Conservation (phyloP, 2,797 vertebrate genomes). For the Sandelia bainsii region DNA sequence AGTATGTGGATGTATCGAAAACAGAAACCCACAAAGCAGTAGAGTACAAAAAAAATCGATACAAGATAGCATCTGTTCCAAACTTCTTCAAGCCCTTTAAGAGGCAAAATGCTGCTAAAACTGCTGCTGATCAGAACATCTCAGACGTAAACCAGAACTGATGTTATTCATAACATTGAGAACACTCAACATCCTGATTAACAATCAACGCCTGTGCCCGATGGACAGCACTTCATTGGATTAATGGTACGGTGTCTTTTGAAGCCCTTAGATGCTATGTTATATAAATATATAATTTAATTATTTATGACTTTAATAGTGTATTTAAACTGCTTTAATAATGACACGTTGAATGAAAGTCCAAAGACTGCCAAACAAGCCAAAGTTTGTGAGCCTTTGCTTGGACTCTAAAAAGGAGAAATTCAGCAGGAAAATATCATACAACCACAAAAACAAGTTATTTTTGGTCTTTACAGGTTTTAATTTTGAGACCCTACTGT, state of each 20-base stretch:
- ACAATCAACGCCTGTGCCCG: constrained; percentile 19
- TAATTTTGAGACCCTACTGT: background rate
- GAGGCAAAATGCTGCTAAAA: constrained; percentile 39
- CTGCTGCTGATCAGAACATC: constrained; percentile 23
- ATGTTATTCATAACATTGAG: constrained; percentile 29
- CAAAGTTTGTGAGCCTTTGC: too few species aligned
- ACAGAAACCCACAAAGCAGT: constrained; percentile 87
- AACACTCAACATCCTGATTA: constrained; percentile 14
- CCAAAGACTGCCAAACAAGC: background rate
- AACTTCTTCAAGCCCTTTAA: constrained; percentile 70
- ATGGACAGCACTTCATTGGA: background rate
- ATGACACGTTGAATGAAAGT: background rate
- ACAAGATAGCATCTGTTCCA: constrained; percentile 84
- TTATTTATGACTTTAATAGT: constrained; percentile 9
- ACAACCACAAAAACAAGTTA: background rate
- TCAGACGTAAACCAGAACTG: constrained; percentile 28
- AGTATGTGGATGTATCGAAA: constrained; percentile 87
- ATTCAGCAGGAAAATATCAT: background rate
- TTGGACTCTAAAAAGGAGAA: background rate
- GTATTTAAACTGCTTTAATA: background rate
- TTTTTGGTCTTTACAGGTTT: too few species aligned
- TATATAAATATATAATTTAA: background rate
- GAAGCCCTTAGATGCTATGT: background rate
- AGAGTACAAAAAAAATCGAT: constrained; percentile 87
- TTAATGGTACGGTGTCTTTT: constrained; percentile 4